Percentiles rank a stretch among this genome's conserved stretches.
phyloP scores from a whole-genome alignment of 2,113 vertebrate species.

The Rhadina sibilatrix region DNA sequence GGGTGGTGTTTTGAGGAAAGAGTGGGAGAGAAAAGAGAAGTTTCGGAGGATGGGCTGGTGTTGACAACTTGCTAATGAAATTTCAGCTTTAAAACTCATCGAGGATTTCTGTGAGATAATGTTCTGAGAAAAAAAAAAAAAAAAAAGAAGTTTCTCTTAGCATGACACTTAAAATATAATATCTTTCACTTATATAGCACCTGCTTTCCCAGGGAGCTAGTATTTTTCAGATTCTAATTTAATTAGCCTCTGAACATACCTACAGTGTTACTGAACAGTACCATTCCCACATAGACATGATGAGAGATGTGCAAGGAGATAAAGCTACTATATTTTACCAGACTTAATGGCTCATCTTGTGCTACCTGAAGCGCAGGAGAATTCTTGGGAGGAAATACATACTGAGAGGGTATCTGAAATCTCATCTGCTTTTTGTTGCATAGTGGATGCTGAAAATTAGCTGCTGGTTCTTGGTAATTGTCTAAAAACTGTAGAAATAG shows the following conservation, averaged over 20 bases:
- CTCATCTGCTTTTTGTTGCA: not conserved
- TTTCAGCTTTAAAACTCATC: slow-evolving; percentile 7
- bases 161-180: slow-evolving; percentile 22
- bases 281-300: not conserved
- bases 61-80: slow-evolving; percentile 62
- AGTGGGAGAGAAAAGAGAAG: slow-evolving; percentile 5
- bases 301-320: not conserved
- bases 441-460: not conserved
- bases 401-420: not conserved
- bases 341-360: not conserved
- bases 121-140: not conserved
- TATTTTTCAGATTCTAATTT: slow-evolving; percentile 42
- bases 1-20: not conserved
- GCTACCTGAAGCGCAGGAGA: not conserved
- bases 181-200: slow-evolving; percentile 24
- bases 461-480: not conserved
- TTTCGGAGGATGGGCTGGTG: slow-evolving; percentile 3
- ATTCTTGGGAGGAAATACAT: not conserved
- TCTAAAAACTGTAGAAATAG: not conserved
- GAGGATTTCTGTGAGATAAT: slow-evolving; percentile 21
- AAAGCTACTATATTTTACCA: not conserved
- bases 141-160: not conserved
- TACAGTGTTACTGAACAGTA: not conserved
- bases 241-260: slow-evolving; percentile 26
- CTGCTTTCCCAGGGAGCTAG: slow-evolving; percentile 3